Conservation (phyloP, 1,140 invertebrate genomes). For the Asbolus verrucosus region DNA sequence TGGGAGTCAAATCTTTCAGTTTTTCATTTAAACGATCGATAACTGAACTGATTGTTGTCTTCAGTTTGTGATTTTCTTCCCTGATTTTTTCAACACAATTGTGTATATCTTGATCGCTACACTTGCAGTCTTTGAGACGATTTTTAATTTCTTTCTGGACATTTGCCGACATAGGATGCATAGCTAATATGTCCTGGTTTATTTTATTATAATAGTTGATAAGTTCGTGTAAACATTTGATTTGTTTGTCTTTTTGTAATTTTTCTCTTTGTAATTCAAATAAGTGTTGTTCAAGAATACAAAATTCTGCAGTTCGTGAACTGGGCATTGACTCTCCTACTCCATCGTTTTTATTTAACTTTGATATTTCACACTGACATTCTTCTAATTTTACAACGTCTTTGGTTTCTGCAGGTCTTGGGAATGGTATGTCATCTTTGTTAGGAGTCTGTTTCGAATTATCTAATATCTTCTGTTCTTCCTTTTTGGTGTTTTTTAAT, state of each 20-base stretch:
- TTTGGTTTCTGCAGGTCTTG: no score
- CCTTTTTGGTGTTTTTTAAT: not conserved
- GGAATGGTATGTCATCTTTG: no score
- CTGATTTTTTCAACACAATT: constrained; percentile 16
- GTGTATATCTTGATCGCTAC: not conserved
- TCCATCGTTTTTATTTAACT: not conserved
- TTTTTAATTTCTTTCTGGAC: no score
- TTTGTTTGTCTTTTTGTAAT: constrained; percentile 6
- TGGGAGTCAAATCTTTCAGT: constrained; percentile 41
- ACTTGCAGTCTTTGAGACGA: constrained; percentile 42
- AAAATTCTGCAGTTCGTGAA: no score
- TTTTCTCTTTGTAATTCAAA: constrained; percentile 14
- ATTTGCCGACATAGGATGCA: not conserved
- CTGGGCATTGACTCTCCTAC: no score
- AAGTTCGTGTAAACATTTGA: constrained; percentile 16
- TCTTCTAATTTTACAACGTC: not conserved
- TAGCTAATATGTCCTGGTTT: constrained; percentile 3
- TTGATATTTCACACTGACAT: not conserved
- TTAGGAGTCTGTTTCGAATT: no score
- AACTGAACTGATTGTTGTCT: constrained; percentile 15
- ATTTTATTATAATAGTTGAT: constrained; percentile 21
- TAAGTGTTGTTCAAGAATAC: constrained; percentile 11
- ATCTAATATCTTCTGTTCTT: not conserved
- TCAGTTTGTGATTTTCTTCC: not conserved
- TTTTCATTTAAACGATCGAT: constrained; percentile 47